phyloP scores from a whole-genome alignment of 2,888 invertebrate genomes.

The Synanthedon myopaeformis region DNA sequence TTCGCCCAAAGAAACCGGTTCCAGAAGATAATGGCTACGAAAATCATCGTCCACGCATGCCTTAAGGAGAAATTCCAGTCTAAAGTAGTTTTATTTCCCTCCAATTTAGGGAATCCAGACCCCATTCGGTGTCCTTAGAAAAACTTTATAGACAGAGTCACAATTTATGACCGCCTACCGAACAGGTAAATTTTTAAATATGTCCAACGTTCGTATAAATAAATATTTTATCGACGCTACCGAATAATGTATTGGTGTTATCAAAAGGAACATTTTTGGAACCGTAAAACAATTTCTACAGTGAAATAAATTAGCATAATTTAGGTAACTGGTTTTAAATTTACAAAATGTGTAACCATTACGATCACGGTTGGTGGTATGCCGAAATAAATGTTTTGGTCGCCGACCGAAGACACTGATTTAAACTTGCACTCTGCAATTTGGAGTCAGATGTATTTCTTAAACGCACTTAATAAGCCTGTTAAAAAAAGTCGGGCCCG shows the following conservation, averaged over 20 bases:
- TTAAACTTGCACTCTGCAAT: conserved; percentile 17
- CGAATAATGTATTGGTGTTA: conserved; percentile 3
- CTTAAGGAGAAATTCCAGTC: conserved; percentile 31
- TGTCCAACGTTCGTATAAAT: conserved; percentile 1
- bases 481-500: conserved; percentile 9
- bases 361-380: conserved; percentile 21
- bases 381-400: conserved; percentile 20
- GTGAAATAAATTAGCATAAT: conserved; percentile 14
- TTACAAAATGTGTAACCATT: conserved; percentile 12
- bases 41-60: conserved; percentile 37
- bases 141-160: conserved; percentile 17
- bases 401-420: conserved; percentile 19
- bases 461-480: conserved; percentile 12
- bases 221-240: conserved; percentile 3
- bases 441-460: conserved; percentile 15
- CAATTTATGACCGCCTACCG: conserved; percentile 11
- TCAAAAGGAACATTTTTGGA: not conserved
- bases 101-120: conserved; percentile 14
- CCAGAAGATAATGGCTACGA: conserved; percentile 41
- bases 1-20: conserved; percentile 59
- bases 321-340: conserved; percentile 9
- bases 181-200: conserved; percentile 2
- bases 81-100: conserved; percentile 19
- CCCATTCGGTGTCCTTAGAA: conserved; percentile 9
- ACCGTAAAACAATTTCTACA: conserved; percentile 4